Conservation (phyloP, 1,140 invertebrate species). For the Drosophila guanche region DNA sequence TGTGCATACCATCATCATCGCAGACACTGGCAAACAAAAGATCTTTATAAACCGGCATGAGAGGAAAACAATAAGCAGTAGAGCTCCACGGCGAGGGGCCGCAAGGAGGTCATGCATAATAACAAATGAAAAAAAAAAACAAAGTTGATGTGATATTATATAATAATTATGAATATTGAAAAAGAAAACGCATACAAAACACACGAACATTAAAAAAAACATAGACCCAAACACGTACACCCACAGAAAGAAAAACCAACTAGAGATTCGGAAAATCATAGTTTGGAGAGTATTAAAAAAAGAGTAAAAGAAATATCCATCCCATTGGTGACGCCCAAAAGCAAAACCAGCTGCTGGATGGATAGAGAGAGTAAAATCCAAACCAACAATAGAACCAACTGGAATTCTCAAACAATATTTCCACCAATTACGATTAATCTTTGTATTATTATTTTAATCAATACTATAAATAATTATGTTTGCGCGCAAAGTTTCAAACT, state of each 20-base stretch:
- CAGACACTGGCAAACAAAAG: slow-evolving; percentile 34
- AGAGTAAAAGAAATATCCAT: not conserved
- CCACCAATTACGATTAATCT: slow-evolving; percentile 54
- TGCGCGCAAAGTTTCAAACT: slow-evolving; percentile 66
- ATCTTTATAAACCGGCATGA: slow-evolving; percentile 41
- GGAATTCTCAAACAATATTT: slow-evolving; percentile 53
- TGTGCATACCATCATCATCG: slow-evolving; percentile 39
- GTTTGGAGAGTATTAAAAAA: slow-evolving; percentile 20
- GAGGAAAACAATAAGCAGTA: slow-evolving; percentile 59
- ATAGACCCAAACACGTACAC: slow-evolving; percentile 25
- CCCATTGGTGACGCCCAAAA: not conserved
- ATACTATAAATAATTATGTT: slow-evolving; percentile 32
- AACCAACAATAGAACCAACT: slow-evolving; percentile 37
- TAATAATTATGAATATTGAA: slow-evolving; percentile 75
- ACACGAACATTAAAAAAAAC: slow-evolving; percentile 33
- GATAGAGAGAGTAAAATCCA: slow-evolving; percentile 14
- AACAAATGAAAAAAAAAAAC: slow-evolving; percentile 69
- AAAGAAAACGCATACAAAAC: slow-evolving; percentile 50
- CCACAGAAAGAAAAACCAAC: slow-evolving; percentile 5
- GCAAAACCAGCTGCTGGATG: slow-evolving; percentile 14
- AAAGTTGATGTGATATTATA: slow-evolving; percentile 84
- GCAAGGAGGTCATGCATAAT: slow-evolving; percentile 41
- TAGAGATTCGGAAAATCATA: slow-evolving; percentile 20
- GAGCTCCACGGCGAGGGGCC: slow-evolving; percentile 20
- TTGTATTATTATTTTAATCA: slow-evolving; percentile 61